Conservation (phyloP, 2,888 invertebrate species). For the Galeruca laticollis region DNA sequence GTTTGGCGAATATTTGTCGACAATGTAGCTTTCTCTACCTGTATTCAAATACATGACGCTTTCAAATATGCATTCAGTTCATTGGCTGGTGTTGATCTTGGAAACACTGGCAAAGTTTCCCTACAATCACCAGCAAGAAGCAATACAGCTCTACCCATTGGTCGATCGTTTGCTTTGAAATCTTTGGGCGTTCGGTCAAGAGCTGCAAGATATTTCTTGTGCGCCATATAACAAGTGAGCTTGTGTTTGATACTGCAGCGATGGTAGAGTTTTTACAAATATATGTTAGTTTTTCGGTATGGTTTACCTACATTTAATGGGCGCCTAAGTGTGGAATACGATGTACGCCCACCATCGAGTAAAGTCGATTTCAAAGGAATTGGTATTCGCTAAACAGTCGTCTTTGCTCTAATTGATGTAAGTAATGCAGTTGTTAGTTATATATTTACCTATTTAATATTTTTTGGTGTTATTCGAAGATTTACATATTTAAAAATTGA, state of each 20-base stretch:
- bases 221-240: conserved; percentile 10
- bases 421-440: too few species aligned
- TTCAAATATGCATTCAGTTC: conserved; percentile 13
- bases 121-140: conserved; percentile 12
- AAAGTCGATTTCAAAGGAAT: too few species aligned
- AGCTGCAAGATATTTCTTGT: conserved; percentile 2
- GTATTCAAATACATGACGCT: too few species aligned
- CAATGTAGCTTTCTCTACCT: background rate
- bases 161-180: background rate
- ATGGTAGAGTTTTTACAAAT: too few species aligned
- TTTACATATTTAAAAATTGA: too few species aligned
- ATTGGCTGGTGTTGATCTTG: conserved; percentile 13
- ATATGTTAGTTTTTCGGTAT: too few species aligned
- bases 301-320: too few species aligned
- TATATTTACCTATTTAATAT: too few species aligned
- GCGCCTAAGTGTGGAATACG: too few species aligned
- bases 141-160: conserved; percentile 9
- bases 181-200: background rate
- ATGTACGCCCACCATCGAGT: too few species aligned
- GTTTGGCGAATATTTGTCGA: conserved; percentile 12
- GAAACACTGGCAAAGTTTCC: conserved; percentile 11
- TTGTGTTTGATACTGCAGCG: background rate
- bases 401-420: too few species aligned
- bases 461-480: background rate
- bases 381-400: too few species aligned